Percentiles rank a stretch among this genome's conserved stretches.
Conservation (phyloP, 2,113 vertebrate species). For the Petrocephalus microphthalmus region DNA sequence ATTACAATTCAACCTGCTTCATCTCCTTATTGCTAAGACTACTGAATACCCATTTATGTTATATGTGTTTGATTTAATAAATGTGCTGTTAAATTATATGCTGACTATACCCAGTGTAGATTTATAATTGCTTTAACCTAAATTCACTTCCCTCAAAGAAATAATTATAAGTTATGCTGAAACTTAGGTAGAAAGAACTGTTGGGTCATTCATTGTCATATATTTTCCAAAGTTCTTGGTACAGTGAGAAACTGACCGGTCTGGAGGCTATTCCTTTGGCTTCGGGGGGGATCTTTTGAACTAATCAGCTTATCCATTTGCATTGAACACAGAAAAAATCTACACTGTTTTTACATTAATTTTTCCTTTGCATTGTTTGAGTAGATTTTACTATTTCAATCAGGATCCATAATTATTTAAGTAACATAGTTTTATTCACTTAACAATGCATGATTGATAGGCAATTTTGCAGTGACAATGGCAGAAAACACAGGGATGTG, state of each 20-base stretch:
- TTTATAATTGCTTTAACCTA: conserved; percentile 5
- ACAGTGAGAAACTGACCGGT: too few relatives aligned
- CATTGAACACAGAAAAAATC: neutral
- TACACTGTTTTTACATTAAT: neutral
- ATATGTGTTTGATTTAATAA: neutral
- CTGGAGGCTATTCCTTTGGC: neutral
- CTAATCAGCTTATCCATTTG: neutral
- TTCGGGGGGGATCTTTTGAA: neutral
- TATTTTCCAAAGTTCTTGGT: neutral
- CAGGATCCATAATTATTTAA: neutral
- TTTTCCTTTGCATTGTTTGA: neutral
- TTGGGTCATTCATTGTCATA: neutral
- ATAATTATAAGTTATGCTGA: neutral
- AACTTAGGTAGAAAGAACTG: neutral
- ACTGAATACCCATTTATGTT: neutral
- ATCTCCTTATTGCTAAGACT: neutral
- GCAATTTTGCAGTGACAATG: neutral
- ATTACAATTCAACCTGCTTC: neutral
- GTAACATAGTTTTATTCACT: neutral
- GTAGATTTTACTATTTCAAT: neutral
- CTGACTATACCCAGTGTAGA: neutral
- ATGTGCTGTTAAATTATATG: neutral
- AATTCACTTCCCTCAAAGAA: neutral
- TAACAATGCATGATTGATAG: neutral
- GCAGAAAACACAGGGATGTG: neutral